phyloP scores from a whole-genome alignment of 2,888 invertebrate genomes.

The Aethes cnicana region DNA sequence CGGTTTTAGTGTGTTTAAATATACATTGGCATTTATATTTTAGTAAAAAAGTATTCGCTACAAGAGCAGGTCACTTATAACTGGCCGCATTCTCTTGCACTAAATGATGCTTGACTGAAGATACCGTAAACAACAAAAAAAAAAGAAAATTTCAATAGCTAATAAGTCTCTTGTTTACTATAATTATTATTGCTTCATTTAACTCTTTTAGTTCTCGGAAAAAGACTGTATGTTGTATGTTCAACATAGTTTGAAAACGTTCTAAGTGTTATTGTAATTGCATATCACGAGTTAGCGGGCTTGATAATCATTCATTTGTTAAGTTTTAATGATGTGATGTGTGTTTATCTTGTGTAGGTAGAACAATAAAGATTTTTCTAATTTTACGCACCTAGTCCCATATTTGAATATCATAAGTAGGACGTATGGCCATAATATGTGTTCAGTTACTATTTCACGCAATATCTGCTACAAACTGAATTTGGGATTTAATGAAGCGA shows the following conservation, averaged over 20 bases:
- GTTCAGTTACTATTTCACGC: no score
- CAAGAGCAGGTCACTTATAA: constrained; percentile 34
- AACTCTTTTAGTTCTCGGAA: constrained; percentile 29
- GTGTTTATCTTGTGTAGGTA: no score
- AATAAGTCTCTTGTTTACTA: constrained; percentile 44
- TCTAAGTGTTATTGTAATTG: constrained; percentile 20
- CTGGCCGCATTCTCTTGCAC: constrained; percentile 43
- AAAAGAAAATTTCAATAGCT: constrained; percentile 45
- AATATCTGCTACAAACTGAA: no score
- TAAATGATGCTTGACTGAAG: constrained; percentile 54
- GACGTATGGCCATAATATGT: no score
- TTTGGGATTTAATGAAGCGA: no score
- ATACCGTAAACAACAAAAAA: constrained; percentile 41
- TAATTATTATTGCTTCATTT: constrained; percentile 44
- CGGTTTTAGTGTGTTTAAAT: no score
- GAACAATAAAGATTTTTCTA: no score
- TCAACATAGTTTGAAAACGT: constrained; percentile 3
- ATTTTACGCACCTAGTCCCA: no score
- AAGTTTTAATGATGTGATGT: constrained; percentile 17
- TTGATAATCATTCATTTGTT: constrained; percentile 21
- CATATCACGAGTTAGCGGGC: constrained; percentile 20
- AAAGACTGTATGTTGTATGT: constrained; percentile 16
- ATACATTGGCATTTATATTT: no score
- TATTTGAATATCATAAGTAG: no score
- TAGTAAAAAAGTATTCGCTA: no score